Base-by-base conservation (phyloP, 2,797 vertebrate genomes). In the Mormyrus hasselquistii region DNA sequence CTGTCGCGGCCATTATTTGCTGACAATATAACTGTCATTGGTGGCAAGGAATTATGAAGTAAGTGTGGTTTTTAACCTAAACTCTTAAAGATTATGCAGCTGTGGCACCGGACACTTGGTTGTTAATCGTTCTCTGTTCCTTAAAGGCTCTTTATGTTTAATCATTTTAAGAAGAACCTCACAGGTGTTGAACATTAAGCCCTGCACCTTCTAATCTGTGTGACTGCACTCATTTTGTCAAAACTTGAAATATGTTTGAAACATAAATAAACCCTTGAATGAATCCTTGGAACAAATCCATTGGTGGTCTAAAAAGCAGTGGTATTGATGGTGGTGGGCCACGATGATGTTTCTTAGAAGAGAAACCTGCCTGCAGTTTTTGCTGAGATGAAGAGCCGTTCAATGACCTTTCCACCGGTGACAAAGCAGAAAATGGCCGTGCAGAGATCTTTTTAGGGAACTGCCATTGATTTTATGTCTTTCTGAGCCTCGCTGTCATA, bases 351-450 rank as follows among this genome's bases (percentile, higher is more conserved):
- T 25, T 83, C 76, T 38, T 44, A 50, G 29, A 52, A 83, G 84
- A 25, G 19, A 62, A 19, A 47, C 19, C 41, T 47, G 76, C 2
- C 76, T 82, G 76, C 76, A 44, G 41, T 22, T 44, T 82, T 47
- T 0, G 44, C 76, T 9, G 76, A 47, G 76, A 82, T 82, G 76
- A 82, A 82, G 38, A 14, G 76, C 76, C 19, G 4, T 47, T 82
- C 41, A 82, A 9, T 59, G 79, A 84, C 41, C 76, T 47, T 82
- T 47, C 41, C 38, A 76, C 88, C 79, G 29, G 82, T 88, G 88
- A 79, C 76, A 62, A 49, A 44, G 76, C 88, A 59, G 52, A 53
- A 84, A 44, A 83, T 47, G 50, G 8, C 50, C 52, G 38, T 55
- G 53, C 19, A 82, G 50, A 82, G 49, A 44, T 84, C 38, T 41